phyloP scores from a whole-genome alignment of 1,140 invertebrate species.

The Atta cephalotes region DNA sequence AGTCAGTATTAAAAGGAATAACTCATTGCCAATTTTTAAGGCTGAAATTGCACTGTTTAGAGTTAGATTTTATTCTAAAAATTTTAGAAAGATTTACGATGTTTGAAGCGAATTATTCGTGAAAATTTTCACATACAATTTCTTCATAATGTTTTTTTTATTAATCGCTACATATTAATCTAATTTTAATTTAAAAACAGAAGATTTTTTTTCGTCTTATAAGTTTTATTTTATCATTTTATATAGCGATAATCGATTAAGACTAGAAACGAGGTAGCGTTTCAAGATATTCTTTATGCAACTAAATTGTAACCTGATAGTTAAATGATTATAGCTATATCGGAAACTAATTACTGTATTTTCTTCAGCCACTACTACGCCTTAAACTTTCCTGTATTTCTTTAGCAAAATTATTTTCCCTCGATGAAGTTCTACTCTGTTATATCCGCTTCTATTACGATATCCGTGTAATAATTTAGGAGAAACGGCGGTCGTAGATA shows the following conservation, averaged over 20 bases:
- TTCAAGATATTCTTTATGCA: neutral
- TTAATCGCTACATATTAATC: neutral
- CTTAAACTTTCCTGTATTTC: neutral
- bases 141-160: neutral
- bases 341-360: conserved; percentile 1
- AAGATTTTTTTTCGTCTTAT: neutral
- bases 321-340: neutral
- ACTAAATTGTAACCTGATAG: neutral
- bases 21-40: too few species aligned
- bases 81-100: too few species aligned
- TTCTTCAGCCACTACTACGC: neutral
- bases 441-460: neutral
- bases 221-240: conserved; percentile 8
- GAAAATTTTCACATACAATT: neutral
- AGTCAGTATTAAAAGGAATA: too few species aligned
- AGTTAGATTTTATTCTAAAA: too few species aligned
- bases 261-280: neutral
- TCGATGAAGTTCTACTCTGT: neutral
- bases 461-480: conserved; percentile 40
- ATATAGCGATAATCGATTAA: neutral
- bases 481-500: neutral
- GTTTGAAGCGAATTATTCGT: neutral
- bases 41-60: too few species aligned
- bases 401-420: conserved; percentile 18
- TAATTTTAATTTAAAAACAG: neutral